These are phyloP conservation scores for Chironomus riparius DNA, from an alignment of 2,888 invertebrate genomes.

Conservation along the genomic window DNA sequence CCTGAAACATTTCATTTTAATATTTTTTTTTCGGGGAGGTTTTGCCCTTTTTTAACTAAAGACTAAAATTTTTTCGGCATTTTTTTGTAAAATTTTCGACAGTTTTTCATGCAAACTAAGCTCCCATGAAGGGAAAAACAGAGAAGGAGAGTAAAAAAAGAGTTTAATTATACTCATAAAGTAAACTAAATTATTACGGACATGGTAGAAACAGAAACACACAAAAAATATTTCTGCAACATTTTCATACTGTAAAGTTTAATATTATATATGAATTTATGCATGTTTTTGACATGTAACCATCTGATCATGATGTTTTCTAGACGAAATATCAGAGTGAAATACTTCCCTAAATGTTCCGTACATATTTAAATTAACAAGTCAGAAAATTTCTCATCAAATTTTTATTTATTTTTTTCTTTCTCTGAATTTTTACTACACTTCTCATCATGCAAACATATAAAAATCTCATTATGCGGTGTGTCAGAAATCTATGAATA, in stretches of 20 bases:
- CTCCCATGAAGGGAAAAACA: not conserved
- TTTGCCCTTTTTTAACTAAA: no score
- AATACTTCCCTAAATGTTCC: no score
- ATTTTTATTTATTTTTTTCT: no score
- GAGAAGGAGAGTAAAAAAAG: not conserved
- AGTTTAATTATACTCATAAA: slow-evolving; percentile 6
- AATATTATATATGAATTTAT: not conserved
- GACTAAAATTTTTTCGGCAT: not conserved
- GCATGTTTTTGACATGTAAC: not conserved
- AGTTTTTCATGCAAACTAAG: slow-evolving; percentile 10
- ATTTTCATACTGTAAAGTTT: not conserved
- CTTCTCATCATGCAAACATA: not conserved
- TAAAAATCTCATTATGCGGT: not conserved
- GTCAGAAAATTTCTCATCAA: not conserved
- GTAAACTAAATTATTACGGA: slow-evolving; percentile 7
- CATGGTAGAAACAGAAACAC: not conserved
- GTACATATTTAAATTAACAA: no score
- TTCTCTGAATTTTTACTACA: not conserved
- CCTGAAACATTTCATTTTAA: not conserved
- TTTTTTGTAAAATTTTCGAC: not conserved
- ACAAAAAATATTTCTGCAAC: not conserved
- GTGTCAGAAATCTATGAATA: slow-evolving; percentile 18
- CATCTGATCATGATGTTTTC: not conserved
- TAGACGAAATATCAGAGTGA: not conserved
- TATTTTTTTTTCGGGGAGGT: not conserved